A percentile compares a stretch with the other conserved stretches of the same genome.
Evolutionary conservation across 2,888 invertebrate genomes (phyloP).

Genomic region (Drosophila infuscata): DNA sequence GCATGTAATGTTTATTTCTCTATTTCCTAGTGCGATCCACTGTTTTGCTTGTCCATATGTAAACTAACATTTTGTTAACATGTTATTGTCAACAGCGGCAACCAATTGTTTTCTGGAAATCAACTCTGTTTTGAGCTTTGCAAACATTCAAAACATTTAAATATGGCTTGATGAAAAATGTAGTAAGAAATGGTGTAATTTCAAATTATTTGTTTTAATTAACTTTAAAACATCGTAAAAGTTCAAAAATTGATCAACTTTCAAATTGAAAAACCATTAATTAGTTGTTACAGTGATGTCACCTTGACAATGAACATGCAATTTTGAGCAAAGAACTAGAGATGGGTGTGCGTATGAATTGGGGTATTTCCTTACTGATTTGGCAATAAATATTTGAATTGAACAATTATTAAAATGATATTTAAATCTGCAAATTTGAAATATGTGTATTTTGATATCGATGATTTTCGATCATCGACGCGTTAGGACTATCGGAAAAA

Average conservation of each 20-base stretch:
- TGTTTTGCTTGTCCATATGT: constrained; percentile 14
- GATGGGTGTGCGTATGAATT: constrained; percentile 3
- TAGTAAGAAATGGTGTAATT: background rate
- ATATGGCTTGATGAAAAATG: background rate
- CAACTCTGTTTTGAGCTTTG: background rate
- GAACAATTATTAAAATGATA: background rate
- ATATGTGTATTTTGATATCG: background rate
- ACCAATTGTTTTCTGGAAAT: background rate
- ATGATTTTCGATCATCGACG: too few species aligned
- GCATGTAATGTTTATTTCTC: constrained; percentile 32
- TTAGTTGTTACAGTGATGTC: background rate
- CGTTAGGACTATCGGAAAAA: background rate
- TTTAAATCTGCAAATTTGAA: background rate
- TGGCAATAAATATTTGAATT: constrained; percentile 1
- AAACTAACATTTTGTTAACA: constrained; percentile 19
- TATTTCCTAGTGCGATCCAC: constrained; percentile 28
- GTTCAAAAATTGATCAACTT: background rate
- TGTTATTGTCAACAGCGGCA: constrained; percentile 1
- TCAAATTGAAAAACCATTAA: background rate
- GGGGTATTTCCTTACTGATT: background rate
- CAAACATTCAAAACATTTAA: background rate
- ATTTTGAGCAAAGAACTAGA: constrained; percentile 8
- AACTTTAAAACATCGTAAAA: background rate
- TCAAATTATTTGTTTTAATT: background rate
- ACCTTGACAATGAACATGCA: background rate